Evolutionary conservation across 2,113 vertebrate species (phyloP), one percentile per base, ranked within the genome.

Genomic region (Morone chrysops): DNA sequence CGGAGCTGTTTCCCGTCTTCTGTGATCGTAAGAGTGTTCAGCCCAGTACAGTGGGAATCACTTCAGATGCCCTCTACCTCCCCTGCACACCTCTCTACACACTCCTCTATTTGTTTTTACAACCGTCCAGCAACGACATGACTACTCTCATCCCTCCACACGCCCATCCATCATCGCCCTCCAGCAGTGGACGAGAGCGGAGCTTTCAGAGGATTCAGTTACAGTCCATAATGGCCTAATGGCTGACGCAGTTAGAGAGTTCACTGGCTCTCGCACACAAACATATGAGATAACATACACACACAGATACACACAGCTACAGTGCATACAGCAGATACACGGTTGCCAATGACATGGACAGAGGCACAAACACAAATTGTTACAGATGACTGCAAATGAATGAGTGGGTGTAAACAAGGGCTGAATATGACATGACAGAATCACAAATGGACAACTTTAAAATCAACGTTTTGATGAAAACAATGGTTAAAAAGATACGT

Each of bases 151-250:
- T 87, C 83, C 77, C 74, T 74, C 62, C 78, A 41, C 85, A 50
- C 84, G 2, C 56, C 61, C 79, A 82, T 85, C 91, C 80, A 75
- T 92, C 83, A 83, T 73, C 48, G 38, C 25, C 57, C 78, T 85
- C 31, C 83, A 78, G 78, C 78, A 59, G 83, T 22, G 73, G 81
- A 83, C 38, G 20, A 22, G 83, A 62, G 81, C 75, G 0, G 25
- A 77, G 87, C 87, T 94, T 92, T 89, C 90, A 91, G 87, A 56
- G 89, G 89, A 87, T 94, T 83, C 80, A 40, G 91, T 94, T 93
- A 90, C 92, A 91, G 53, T 63, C 76, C 80, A 68, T 91, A 87
- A 91, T 86, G 86, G 87, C 75, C 83, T 93, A 90, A 92, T 91
- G 87, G 87, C 85, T 78, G 80, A 88, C 45, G 75, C 76, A 84